Evolutionary conservation across 2,113 vertebrate genomes (phyloP), one percentile per base, ranked within the genome.

Genomic region (Pygoscelis adeliae): DNA sequence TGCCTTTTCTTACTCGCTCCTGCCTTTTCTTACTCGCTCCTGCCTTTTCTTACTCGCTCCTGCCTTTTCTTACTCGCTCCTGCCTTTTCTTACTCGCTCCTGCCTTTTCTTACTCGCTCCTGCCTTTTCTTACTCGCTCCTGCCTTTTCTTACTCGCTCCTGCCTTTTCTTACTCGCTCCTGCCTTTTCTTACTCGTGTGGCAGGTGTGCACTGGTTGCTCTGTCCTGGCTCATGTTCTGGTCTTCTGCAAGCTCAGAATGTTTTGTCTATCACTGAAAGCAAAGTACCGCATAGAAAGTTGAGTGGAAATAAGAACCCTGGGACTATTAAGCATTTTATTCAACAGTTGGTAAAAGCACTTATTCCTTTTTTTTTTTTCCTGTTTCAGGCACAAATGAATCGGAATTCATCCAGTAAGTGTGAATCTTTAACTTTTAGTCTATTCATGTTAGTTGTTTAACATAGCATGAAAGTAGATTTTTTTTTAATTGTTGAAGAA

Each of bases 391-490:
- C 98, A 94, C 99, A 99, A 97, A 99, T 99, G 98, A 99, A 98
- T 97, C 98, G 98, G 97, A 99, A 99, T 98, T 98, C 98, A 79
- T 99, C 99, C 97, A 99, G 99, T 99, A 98, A 99, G 99, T 99
- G 94, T 98, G 30, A 93, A 52, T 77, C 47, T 94, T 97, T 77
- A 89, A 67, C 72, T 97, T 44, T 42, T 56, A 40, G 12, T 91
- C 44, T 69, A 15, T 92, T 73, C 83, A 85, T 90, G 40, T 21
- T 93, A 42, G 40, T 30, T 96, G 77, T 81, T 73, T 49, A 42
- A 76, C 20, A 49, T 19, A 38, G 5, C 38, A 23, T 91, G 10
- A 85, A 80, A 88, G 47, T 6, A 20, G 13, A 21, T 30, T 10
- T 63, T 8, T 26, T 38, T 81, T 95, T 59, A 36, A 23, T 52